Base-by-base conservation (phyloP, 1,140 invertebrate genomes). In the Lepeophtheirus salmonis region DNA sequence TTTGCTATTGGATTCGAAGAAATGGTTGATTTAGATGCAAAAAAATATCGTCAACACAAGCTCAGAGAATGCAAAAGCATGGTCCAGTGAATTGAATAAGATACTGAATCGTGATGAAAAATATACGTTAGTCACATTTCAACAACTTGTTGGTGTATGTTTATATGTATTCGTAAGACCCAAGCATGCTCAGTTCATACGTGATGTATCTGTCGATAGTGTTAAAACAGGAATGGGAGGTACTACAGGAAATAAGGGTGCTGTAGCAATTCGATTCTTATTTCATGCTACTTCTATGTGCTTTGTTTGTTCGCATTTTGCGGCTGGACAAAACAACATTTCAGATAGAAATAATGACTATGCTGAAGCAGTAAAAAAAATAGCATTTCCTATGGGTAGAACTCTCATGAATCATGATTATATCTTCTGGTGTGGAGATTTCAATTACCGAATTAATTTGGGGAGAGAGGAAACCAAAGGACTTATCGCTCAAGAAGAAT, bases 371-470 rank as follows among this genome's bases (percentile, higher is more conserved):
- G 86, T 84, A 0, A 78, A 85, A 63, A 95, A 92, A 76, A 78
- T 97, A 64, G 77, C 80, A 10, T 97, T 97, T 71, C 25, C 23
- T 56, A 57, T 13, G 52, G 41, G 18, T 49, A 16, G 25, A 53
- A 49, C 84, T 0, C 71, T 98, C 0, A 84, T 88, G 71, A 86
- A 86, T 13, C 95, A 99, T 70, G 95, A 99, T 75, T 96, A 94
- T 72, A 82, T 98, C 0, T 97, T 99, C 71, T 99, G 95, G 94
- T 94, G 91, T 72, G 96, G 96, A 0, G 96, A 99, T 75, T 98
- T 99, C 72, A 99, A 99, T 71, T 99, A 98, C 69, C 78, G 96
- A 60, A 84, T 99, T 62, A 92, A 97, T 70, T 80, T 97, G 77
- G 82, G 86, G 57, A 91, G 90, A 69, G 91, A 97, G 13, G 87